Conservation (phyloP, 1,140 invertebrate genomes). For the Brachionus rubens region DNA sequence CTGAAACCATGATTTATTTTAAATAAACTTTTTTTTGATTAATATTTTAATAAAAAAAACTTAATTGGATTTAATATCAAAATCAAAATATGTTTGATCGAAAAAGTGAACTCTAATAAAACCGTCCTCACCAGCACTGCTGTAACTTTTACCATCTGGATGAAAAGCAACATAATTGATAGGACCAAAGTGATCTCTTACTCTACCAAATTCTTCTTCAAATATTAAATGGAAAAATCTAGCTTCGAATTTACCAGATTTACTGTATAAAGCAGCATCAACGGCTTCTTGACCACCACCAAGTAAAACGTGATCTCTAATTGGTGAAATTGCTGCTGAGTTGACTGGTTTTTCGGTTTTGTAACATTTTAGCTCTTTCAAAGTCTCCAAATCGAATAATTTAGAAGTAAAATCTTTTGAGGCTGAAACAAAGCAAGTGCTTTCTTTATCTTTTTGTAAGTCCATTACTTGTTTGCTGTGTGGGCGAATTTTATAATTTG, state of each 20-base stretch:
- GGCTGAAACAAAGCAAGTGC: constrained; percentile 91
- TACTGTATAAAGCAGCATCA: constrained; percentile 85
- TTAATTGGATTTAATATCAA: constrained; percentile 78
- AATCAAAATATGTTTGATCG: constrained; percentile 93
- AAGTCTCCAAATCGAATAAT: constrained; percentile 77
- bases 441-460: constrained; percentile 87
- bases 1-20: too few relatives aligned
- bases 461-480: constrained; percentile 87
- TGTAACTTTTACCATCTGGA: constrained; percentile 93
- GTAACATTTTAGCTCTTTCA: constrained; percentile 84
- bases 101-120: constrained; percentile 92
- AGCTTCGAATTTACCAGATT: constrained; percentile 95
- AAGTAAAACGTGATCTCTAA: constrained; percentile 80
- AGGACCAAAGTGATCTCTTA: constrained; percentile 98
- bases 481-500: constrained; percentile 64
- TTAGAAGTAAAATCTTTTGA: constrained; percentile 91
- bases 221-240: constrained; percentile 97
- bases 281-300: constrained; percentile 97
- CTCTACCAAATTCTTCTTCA: constrained; percentile 95
- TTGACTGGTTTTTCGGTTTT: constrained; percentile 94
- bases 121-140: constrained; percentile 96
- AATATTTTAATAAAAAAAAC: constrained; percentile 5
- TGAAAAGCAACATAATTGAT: constrained; percentile 98
- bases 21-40: neutral
- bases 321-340: constrained; percentile 89